Evolutionary conservation across 2,797 vertebrate genomes (phyloP), one percentile per base, ranked within the genome.

Genomic region (Sebastes minor): DNA sequence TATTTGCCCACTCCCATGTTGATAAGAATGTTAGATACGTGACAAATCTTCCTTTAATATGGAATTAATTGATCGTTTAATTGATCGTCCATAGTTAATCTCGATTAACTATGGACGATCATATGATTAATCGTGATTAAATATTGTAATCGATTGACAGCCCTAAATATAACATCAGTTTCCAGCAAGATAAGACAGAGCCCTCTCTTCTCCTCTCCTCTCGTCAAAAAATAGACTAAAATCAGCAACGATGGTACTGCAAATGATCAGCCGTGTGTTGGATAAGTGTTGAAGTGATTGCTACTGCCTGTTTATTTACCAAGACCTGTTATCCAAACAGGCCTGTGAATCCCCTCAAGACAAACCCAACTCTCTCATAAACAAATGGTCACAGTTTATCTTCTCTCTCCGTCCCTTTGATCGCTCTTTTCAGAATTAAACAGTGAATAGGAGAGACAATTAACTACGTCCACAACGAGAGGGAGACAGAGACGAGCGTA

Each of bases 401-500:
- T 42, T 20, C n/a, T 20, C 28, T 16, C 1, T 32, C 5, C 5
- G 5, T 64, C 12, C 11, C 60, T 12, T 28, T 10, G 7, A 16
- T 53, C 8, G 1, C n/a, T n/a, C 6, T 28, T 64, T 62, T 63
- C 5, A 22, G 6, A 78, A 33, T 18, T 56, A 33, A 57, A 57
- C 28, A 49, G 23, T 27, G 7, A 67, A 20, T 12, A 38, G 55
- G n/a, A 56, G 73, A 85, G 76, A 78, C 65, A 73, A 88, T 87
- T 87, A 83, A 83, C 49, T 57, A 28, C 30, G 8, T 77, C 38
- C 9, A 63, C 28, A 30, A 33, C 74, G 55, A 53, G 32, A 74
- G 53, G 38, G 38, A 64, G 35, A 27, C 20, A 38, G 46, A 80
- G 25, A 71, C 22, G 35, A 62, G 78, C 55, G 23, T 27, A 56